Base-by-base conservation (phyloP, 2,113 vertebrate species). In the Hystrix brachyura region DNA sequence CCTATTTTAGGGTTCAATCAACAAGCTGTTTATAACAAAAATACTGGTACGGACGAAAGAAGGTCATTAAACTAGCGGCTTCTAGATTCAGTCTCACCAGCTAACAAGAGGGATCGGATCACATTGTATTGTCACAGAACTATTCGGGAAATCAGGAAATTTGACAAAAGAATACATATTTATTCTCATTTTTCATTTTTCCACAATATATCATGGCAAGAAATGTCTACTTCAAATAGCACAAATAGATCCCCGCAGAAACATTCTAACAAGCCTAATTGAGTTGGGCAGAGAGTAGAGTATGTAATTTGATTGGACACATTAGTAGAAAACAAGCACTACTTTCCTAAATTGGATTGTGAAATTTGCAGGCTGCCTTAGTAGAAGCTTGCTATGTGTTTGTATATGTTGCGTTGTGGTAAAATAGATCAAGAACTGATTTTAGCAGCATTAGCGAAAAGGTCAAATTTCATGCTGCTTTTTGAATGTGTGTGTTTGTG, bases 181-280 rank as follows among this genome's bases (percentile, higher is more conserved):
- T 91, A 8, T 4, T 79, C 3, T 95, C 15, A 11, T 64, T 80
- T 46, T 78, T n/a, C 8, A 94, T 97, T 98, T 97, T 98, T 98
- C 84, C 94, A 89, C 74, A 93, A 60, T 83, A 82, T 32, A 92
- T 96, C 82, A 95, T 95, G 94, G 74, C 86, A 87, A 97, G 94
- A 98, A 97, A 82, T 55, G 90, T 21, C 60, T 95, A 57, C 46
- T 94, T 80, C 80, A 98, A 98, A 98, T 55, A 81, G 34, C 74
- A 97, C 88, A 97, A 94, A 97, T 38, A 91, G 97, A 95, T 90
- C 85, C 93, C 76, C 96, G 57, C 82, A 97, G 94, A 95, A 92
- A 74, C 92, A 96, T 98, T 97, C 97, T 98, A 98, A 98, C 82
- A 97, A 98, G 92, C 69, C 65, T 96, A 98, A 97, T 92, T 96